Evolutionary conservation across 2,113 vertebrate species (phyloP), one percentile per base, ranked within the genome.

Genomic region (Hylia prasina): DNA sequence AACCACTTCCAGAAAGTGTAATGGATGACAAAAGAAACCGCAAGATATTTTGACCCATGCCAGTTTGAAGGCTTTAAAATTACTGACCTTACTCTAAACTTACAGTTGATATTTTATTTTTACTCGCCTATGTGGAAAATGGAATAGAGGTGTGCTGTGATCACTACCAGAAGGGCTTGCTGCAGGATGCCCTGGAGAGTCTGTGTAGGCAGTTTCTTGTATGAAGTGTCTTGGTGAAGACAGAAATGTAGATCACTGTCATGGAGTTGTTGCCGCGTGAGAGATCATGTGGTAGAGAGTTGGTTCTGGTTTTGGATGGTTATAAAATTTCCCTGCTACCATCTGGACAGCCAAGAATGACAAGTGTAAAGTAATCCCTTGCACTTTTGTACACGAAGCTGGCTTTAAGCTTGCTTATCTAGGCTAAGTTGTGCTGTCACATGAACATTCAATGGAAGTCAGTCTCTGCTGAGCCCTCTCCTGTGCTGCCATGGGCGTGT

Each of bases 41-140:
- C 64, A 89, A 82, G 79, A 42, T 82, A 87, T 58, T 92, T 90
- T 96, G 90, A 95, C 94, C 90, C 42, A 8, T 65, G 88, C 54
- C 58, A 69, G 79, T 95, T 72, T 85, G 92, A 80, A 94, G 71
- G 82, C 70, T 94, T 85, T 94, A 82, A 91, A 94, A 94, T 87
- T 69, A 50, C 54, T 93, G 90, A 92, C 90, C 90, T 76, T 72
- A 48, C 70, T 75, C 51, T 82, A 82, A 93, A 94, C 40, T 91
- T 90, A 71, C 10, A n/a, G 53, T 28, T 60, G 35, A 50, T 48
- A 64, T 80, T 78, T 45, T 40, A 30, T 80, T 51, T 85, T 79
- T 82, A 45, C 45, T 88, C 16, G 20, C 4, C 10, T 48, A 2
- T 45, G 48, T 53, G 71, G 48, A 39, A 82, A 72, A 69, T 18